Evolutionary conservation across 2,888 invertebrate species (phyloP).

Genomic region (Polylopha cassiicola): DNA sequence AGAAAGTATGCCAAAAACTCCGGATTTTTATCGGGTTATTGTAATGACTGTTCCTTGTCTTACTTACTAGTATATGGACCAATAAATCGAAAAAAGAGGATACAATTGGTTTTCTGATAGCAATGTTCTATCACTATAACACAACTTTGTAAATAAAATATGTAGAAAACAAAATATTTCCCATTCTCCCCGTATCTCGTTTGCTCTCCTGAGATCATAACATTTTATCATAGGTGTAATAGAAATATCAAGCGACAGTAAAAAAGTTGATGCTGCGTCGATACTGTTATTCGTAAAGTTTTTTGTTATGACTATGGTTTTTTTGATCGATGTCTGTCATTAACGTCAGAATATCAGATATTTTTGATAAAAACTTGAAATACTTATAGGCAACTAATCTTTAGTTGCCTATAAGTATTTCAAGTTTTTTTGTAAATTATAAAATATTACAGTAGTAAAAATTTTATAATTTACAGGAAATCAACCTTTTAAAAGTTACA

Average conservation of each 20-base stretch:
- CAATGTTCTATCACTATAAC: slow-evolving; percentile 55
- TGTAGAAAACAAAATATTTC: slow-evolving; percentile 60
- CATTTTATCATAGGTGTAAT: slow-evolving; percentile 76
- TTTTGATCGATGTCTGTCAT: slow-evolving; percentile 40
- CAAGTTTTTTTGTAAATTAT: no score
- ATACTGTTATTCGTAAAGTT: slow-evolving; percentile 57
- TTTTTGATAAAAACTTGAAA: neutral
- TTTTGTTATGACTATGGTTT: slow-evolving; percentile 52
- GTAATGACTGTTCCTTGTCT: neutral
- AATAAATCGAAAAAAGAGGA: slow-evolving; percentile 34
- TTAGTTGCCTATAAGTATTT: no score
- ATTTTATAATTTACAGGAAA: no score
- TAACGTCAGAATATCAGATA: slow-evolving; percentile 3
- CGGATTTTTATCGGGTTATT: slow-evolving; percentile 14
- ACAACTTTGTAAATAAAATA: slow-evolving; percentile 72
- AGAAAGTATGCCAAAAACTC: slow-evolving; percentile 10
- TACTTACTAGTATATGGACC: slow-evolving; percentile 14
- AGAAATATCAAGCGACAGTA: slow-evolving; percentile 62
- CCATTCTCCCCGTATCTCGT: slow-evolving; percentile 39
- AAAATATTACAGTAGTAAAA: no score
- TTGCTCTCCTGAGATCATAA: slow-evolving; percentile 48
- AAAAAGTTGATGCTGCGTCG: slow-evolving; percentile 55
- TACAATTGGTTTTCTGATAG: slow-evolving; percentile 51
- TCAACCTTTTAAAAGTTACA: no score
- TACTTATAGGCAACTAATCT: neutral